Evolutionary conservation across 1,140 invertebrate species (phyloP), one percentile per base, ranked within the genome.

Genomic region (Lordiphosa clarofinis): DNA sequence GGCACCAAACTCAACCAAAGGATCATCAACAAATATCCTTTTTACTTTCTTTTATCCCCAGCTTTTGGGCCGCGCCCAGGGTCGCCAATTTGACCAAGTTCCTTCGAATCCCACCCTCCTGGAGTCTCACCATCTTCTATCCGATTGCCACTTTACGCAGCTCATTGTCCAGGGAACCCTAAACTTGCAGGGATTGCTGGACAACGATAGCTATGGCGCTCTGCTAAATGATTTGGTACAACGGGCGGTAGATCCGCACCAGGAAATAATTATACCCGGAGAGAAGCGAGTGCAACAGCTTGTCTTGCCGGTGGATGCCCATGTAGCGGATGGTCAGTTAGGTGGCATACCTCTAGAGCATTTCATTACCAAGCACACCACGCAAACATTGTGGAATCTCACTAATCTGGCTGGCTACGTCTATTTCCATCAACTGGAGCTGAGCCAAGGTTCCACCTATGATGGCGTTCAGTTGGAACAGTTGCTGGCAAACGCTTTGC

Each of bases 21-120:
- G 19, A 19, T 19, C 19, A 19, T 19, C 3, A 19, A 19, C 19
- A 19, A 19, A 19, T 19, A 19, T 19, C 3, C 19, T 19, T 19
- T 19, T 3, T 19, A 24, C 8, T 9, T n/a, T 9, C 8, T 3
- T 12, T 28, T 8, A 24, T 1, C 70, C 63, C 1, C 42, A 91
- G 90, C 81, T 91, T 0, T 70, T 89, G 59, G 90, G 90, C n/a
- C 81, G 79, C 10, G 87, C 91, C 21, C 87, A 86, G 24, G 90
- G 90, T 3, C 65, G 76, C 42, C 72, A 87, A 33, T 61, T 89
- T 8, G 87, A 88, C 31, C 78, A 90, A 15, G 88, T 90, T 9
- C 66, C 90, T 3, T 47, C 87, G 21, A 91, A 91, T 86, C 89
- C 90, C 38, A 87, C 78, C 0, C 36, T 91, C 2, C 21, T 61